Conservation (phyloP, 2,888 invertebrate species). For the Cyrtodaria siliqua region DNA sequence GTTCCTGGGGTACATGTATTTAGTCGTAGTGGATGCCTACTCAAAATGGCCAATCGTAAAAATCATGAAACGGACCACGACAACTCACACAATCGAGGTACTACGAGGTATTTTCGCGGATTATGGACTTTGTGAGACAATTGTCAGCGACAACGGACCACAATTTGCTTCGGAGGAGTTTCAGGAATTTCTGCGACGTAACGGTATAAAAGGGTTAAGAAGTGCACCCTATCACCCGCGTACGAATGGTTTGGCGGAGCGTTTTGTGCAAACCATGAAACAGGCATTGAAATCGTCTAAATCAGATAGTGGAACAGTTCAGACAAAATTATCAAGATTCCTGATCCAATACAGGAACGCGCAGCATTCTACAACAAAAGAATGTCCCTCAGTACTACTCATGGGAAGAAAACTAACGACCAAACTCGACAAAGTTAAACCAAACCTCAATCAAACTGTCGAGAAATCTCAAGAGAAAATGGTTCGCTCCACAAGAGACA, state of each 20-base stretch:
- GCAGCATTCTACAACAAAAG: constrained; percentile 27
- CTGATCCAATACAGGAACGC: constrained; percentile 31
- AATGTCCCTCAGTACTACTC: constrained; percentile 24
- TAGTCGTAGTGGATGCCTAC: constrained; percentile 84
- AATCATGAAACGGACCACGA: constrained; percentile 22
- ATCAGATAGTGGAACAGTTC: constrained; percentile 22
- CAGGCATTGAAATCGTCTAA: constrained; percentile 45
- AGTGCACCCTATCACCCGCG: constrained; percentile 24
- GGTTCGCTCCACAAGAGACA: constrained; percentile 11
- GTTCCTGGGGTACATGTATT: constrained; percentile 68
- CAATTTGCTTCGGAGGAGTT: constrained; percentile 66
- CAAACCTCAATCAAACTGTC: constrained; percentile 16
- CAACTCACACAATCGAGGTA: constrained; percentile 51
- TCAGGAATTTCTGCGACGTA: constrained; percentile 18
- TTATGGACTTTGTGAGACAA: constrained; percentile 70
- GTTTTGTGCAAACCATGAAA: constrained; percentile 66
- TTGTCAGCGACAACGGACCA: constrained; percentile 81
- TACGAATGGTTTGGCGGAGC: constrained; percentile 64
- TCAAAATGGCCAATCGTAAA: constrained; percentile 86
- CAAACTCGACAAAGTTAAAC: constrained; percentile 25
- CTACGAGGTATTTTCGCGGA: too few relatives aligned
- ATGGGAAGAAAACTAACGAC: constrained; percentile 58
- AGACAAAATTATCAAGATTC: constrained; percentile 29
- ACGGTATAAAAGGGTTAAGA: constrained; percentile 58
- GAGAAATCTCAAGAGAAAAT: constrained; percentile 28